Percentiles rank a stretch among this genome's conserved stretches.
These are phyloP conservation scores for Shinisaurus crocodilurus DNA, from an alignment of 2,113 vertebrate genomes.

Conservation along the genomic window DNA sequence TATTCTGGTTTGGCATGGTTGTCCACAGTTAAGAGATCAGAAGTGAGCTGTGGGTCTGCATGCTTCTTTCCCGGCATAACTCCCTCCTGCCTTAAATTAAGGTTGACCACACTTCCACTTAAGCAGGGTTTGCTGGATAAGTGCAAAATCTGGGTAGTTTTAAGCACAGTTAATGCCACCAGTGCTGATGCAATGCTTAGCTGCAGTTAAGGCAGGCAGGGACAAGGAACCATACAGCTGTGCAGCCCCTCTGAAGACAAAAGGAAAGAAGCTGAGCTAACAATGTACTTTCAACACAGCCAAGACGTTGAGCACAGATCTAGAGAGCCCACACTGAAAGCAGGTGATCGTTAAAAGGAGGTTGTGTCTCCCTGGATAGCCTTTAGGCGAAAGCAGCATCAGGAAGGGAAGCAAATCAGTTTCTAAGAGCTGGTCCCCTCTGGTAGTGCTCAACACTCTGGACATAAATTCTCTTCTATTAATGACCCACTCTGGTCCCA, in stretches of 20 bases:
- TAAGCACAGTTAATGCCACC: background rate
- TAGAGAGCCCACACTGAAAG: background rate
- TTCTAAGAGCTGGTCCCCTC: constrained; percentile 34
- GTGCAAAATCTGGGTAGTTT: too few relatives aligned
- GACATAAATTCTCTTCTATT: constrained; percentile 69
- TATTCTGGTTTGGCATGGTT: background rate
- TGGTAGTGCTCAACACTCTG: constrained; percentile 18
- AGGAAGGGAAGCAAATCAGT: constrained; percentile 50
- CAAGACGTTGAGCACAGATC: rapidly evolving
- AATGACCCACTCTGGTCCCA: constrained; percentile 62
- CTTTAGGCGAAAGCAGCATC: constrained; percentile 42
- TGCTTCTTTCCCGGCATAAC: too few relatives aligned
- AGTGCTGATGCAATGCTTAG: too few relatives aligned
- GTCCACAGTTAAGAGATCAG: background rate
- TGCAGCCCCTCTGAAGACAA: background rate
- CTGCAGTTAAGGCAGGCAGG: too few relatives aligned
- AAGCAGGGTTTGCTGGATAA: background rate
- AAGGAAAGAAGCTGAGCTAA: background rate
- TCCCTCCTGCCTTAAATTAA: too few relatives aligned
- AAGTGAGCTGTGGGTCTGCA: background rate
- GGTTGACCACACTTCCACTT: background rate
- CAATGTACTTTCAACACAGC: background rate
- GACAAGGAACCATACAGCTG: background rate
- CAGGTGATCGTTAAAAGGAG: constrained; percentile 20
- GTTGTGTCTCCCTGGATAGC: constrained; percentile 5